These are phyloP conservation scores for Aphyosemion australe DNA, from an alignment of 2,113 vertebrate genomes.

Conservation along the genomic window DNA sequence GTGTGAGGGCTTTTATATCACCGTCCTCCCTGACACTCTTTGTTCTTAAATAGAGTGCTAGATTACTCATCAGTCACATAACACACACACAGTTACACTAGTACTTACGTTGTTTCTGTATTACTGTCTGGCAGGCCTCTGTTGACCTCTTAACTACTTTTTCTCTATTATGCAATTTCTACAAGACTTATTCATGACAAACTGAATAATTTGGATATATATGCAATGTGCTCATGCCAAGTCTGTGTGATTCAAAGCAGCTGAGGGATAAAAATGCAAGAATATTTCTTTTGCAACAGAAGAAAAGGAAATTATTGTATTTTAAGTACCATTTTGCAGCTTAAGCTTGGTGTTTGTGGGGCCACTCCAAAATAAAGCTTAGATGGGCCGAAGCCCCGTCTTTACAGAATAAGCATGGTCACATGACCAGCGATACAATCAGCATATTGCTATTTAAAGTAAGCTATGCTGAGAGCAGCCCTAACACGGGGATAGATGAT, in stretches of 20 bases:
- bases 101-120: too few species aligned
- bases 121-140: too few species aligned
- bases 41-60: constrained; percentile 47
- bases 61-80: constrained; percentile 47
- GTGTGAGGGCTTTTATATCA: neutral
- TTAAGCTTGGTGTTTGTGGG: constrained; percentile 17
- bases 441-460: constrained; percentile 71
- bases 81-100: neutral
- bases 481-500: constrained; percentile 58
- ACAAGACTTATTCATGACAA: too few species aligned
- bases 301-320: constrained; percentile 13
- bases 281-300: neutral
- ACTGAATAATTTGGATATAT: too few species aligned
- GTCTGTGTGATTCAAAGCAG: too few species aligned
- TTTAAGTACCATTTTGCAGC: constrained; percentile 29
- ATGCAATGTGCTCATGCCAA: too few species aligned
- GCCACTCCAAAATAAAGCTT: constrained; percentile 26
- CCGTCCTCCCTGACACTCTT: neutral
- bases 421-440: constrained; percentile 35
- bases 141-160: too few species aligned
- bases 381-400: constrained; percentile 21
- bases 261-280: too few species aligned
- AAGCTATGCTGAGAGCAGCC: constrained; percentile 54
- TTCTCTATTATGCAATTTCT: too few species aligned
- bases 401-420: constrained; percentile 8